These are phyloP conservation scores for Alosa sapidissima DNA, from an alignment of 2,797 vertebrate species.

Conservation along the genomic window DNA sequence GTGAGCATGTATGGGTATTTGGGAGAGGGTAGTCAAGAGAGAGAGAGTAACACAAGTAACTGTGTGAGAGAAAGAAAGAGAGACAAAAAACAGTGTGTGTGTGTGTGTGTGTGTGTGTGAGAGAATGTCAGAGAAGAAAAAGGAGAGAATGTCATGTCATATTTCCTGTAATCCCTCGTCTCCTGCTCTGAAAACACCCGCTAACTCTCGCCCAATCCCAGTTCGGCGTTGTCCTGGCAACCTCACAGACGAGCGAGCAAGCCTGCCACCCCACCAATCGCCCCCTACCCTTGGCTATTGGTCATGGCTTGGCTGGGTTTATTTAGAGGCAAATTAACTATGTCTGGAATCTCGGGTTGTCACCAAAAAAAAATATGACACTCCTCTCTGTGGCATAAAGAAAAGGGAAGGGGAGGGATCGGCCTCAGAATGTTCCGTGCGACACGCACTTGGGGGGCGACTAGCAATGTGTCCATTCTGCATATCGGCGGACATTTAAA, in stretches of 20 bases:
- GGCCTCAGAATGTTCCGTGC: slow-evolving; percentile 42
- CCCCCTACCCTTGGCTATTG: slow-evolving; percentile 73
- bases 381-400: slow-evolving; percentile 61
- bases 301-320: slow-evolving; percentile 81
- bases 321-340: slow-evolving; percentile 83
- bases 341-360: slow-evolving; percentile 79
- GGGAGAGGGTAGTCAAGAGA: slow-evolving; percentile 51
- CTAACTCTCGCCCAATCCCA: slow-evolving; percentile 62
- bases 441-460: slow-evolving; percentile 37
- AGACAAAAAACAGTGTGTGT: slow-evolving; percentile 43
- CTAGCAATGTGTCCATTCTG: slow-evolving; percentile 40
- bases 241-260: slow-evolving; percentile 75
- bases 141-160: slow-evolving; percentile 74
- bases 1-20: slow-evolving; percentile 28
- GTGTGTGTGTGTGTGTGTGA: slow-evolving; percentile 39
- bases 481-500: slow-evolving; percentile 39
- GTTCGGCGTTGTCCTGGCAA: slow-evolving; percentile 71
- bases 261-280: slow-evolving; percentile 72
- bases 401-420: slow-evolving; percentile 41
- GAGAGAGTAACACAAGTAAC: neutral
- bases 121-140: neutral
- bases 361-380: slow-evolving; percentile 64
- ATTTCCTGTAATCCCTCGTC: slow-evolving; percentile 83
- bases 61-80: slow-evolving; percentile 48
- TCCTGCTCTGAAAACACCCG: slow-evolving; percentile 73